Evolutionary conservation across 2,113 vertebrate species (phyloP).

Genomic region (Emberiza fucata): DNA sequence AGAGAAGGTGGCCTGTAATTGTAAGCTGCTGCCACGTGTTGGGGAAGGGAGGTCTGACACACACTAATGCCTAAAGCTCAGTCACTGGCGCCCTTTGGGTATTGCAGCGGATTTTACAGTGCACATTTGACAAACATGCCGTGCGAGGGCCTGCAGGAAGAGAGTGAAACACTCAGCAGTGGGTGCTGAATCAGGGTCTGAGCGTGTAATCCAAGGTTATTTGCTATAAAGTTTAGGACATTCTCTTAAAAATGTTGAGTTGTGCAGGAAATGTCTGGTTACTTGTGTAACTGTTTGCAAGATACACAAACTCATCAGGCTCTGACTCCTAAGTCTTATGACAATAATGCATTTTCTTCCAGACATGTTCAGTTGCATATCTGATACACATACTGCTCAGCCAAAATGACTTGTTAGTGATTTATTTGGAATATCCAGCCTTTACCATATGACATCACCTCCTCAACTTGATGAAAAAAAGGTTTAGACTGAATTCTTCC

Average conservation of each 20-base stretch:
- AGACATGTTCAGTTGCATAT: conserved; percentile 57
- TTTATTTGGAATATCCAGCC: conserved; percentile 62
- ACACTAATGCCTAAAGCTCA: background rate
- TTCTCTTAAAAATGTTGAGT: conserved; percentile 6
- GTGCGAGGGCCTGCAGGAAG: background rate
- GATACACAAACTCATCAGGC: conserved; percentile 33
- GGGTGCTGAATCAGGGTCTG: conserved; percentile 16
- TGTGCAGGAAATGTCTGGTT: conserved; percentile 54
- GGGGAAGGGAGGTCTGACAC: background rate
- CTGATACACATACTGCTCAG: conserved; percentile 27
- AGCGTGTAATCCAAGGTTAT: background rate
- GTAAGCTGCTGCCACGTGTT: background rate
- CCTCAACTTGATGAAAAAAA: conserved; percentile 67
- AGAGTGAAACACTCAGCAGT: background rate
- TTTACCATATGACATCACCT: conserved; percentile 63
- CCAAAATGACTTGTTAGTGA: conserved; percentile 61
- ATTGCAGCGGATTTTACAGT: background rate
- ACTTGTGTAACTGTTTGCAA: conserved; percentile 54
- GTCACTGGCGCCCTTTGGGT: background rate
- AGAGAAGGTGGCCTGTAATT: background rate
- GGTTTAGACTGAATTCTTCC: conserved; percentile 49
- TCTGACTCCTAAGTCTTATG: conserved; percentile 45
- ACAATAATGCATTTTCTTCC: conserved; percentile 53
- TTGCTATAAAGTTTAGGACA: background rate
- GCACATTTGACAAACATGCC: background rate